These are phyloP conservation scores for Puffinus mauretanicus DNA, from an alignment of 2,113 vertebrate genomes.

Conservation along the genomic window DNA sequence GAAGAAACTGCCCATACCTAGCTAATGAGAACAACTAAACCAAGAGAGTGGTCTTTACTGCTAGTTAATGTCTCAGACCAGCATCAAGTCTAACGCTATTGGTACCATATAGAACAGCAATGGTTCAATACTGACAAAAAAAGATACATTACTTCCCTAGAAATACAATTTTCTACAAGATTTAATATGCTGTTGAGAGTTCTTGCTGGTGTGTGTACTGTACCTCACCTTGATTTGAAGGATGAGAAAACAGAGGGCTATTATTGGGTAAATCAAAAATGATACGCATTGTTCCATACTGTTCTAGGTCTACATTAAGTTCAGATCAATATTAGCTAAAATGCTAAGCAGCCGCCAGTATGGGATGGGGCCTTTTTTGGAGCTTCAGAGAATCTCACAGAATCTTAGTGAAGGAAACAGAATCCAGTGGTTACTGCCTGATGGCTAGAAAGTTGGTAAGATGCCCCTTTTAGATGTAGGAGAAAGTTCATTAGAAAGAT, in stretches of 20 bases:
- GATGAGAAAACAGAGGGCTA: neutral
- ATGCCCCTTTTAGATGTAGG: neutral
- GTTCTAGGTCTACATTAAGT: neutral
- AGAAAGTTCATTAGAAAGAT: neutral
- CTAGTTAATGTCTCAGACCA: neutral
- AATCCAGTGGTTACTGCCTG: neutral
- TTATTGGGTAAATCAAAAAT: neutral
- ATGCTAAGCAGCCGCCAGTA: neutral
- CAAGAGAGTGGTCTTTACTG: neutral
- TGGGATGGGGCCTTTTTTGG: neutral
- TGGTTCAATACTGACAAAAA: neutral
- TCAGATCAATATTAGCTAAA: neutral
- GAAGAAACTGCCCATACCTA: neutral
- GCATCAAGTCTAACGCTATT: accelerated
- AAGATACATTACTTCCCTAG: neutral
- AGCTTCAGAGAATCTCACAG: neutral
- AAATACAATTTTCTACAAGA: neutral
- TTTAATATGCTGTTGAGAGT: neutral
- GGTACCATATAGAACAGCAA: neutral
- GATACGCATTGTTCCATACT: neutral
- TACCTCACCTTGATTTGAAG: neutral
- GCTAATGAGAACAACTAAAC: neutral
- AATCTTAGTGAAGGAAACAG: neutral
- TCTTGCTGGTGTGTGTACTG: neutral
- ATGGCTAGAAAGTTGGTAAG: neutral